phyloP scores from a whole-genome alignment of 2,113 vertebrate genomes.

The Ochotona princeps region DNA sequence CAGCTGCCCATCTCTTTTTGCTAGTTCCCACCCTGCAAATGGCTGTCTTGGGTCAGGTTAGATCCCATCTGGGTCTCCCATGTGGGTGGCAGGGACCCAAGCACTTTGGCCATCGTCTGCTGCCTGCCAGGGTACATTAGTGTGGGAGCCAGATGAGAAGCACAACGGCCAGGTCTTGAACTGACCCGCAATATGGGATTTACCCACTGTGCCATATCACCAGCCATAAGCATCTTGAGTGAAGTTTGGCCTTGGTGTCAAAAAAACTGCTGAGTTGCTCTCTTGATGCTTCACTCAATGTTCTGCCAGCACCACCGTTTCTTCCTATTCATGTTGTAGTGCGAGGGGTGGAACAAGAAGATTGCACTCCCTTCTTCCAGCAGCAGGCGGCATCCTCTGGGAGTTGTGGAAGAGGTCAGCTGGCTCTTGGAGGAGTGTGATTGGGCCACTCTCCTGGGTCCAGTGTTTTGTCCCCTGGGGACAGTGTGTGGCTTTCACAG shows the following conservation, averaged over 20 bases:
- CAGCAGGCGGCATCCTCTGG: not conserved
- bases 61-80: too few species aligned
- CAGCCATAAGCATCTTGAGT: not conserved
- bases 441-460: slow-evolving; percentile 4
- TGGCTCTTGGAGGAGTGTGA: not conserved
- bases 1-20: too few species aligned
- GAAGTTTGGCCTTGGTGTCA: not conserved
- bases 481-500: slow-evolving; percentile 65
- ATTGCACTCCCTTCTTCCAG: not conserved
- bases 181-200: too few species aligned
- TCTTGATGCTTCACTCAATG: not conserved
- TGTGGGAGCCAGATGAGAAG: too few species aligned
- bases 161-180: too few species aligned
- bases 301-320: not conserved
- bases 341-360: not conserved
- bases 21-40: too few species aligned
- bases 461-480: slow-evolving; percentile 11
- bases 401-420: not conserved
- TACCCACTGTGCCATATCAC: too few species aligned
- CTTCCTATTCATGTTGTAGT: not conserved
- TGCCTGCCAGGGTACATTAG: too few species aligned
- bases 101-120: too few species aligned
- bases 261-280: not conserved
- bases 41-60: too few species aligned
- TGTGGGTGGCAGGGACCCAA: too few species aligned